Evolutionary conservation across 1,140 invertebrate genomes (phyloP), one percentile per base, ranked within the genome.

Genomic region (Temnothorax nylanderi): DNA sequence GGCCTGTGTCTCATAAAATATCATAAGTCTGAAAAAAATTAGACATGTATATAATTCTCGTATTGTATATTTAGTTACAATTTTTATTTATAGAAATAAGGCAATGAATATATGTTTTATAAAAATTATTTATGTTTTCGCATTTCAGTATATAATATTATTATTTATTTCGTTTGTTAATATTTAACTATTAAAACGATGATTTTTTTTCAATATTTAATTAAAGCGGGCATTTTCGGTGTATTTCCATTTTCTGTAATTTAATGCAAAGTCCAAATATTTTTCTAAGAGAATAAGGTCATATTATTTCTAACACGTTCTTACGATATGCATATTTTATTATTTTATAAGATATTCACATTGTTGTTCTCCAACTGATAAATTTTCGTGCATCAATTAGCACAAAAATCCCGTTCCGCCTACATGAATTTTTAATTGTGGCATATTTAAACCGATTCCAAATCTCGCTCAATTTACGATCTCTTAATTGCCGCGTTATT

Each of bases 401-500:
- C 13, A 54, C 37, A 34, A 18, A 44, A 44, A n/a, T 44, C 7
- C 13, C 16, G 18, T 26, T 56, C 41, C 10, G 74, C 13, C 11
- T 56, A 58, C 56, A 47, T 47, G 44, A 80, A 18, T 56, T 44
- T 16, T 62, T 77, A 80, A 80, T 78, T 78, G 13, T 11, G 44
- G 1, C 32, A 1, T 49, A 67, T 51, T 51, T 34, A 67, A 67
- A 80, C 5, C 34, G 13, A 71, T 65, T 18, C 18, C 44, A 10
- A 80, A 34, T 34, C 10, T 13, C 18, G 26, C 26, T 49, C 67
- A 71, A 75, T 60, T 44, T 41, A 75, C 54, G 41, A 84, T 34
- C 69, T 84, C 54, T 75, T 62, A 84, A 84, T 84, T 75, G 69
- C 37, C 80, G 54, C 51, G 32, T 71, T 71, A 32, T 81, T 71